Evolutionary conservation across 2,888 invertebrate genomes (phyloP).

Genomic region (Linyphia triangularis): DNA sequence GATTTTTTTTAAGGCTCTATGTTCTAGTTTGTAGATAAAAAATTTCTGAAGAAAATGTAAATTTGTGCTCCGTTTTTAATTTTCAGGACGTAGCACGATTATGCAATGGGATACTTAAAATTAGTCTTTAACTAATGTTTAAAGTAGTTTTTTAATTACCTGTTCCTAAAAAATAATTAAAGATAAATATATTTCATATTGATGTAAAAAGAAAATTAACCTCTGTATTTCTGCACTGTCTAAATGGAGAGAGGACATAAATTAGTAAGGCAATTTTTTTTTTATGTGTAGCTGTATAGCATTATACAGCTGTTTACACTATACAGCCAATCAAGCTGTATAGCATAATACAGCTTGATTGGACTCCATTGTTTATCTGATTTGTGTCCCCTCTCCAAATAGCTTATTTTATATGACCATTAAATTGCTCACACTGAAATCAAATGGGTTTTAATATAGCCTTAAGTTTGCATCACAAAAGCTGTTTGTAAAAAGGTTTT

Average conservation of each 20-base stretch:
- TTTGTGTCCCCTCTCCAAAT: neutral
- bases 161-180: too few relatives aligned
- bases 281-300: neutral
- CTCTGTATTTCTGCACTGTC: neutral
- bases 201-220: too few relatives aligned
- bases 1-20: too few relatives aligned
- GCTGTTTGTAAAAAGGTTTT: slow-evolving; percentile 69
- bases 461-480: slow-evolving; percentile 25
- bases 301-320: neutral
- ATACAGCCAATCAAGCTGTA: neutral
- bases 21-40: too few relatives aligned
- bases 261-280: slow-evolving; percentile 1
- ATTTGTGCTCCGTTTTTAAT: too few relatives aligned
- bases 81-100: too few relatives aligned
- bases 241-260: neutral
- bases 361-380: neutral
- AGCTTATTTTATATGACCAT: slow-evolving; percentile 32
- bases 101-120: too few relatives aligned
- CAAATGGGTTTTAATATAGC: slow-evolving; percentile 52
- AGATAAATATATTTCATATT: too few relatives aligned
- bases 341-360: neutral
- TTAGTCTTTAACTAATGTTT: too few relatives aligned
- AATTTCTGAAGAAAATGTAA: too few relatives aligned
- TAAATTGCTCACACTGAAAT: slow-evolving; percentile 19
- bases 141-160: too few relatives aligned